Evolutionary conservation across 1,140 invertebrate genomes (phyloP), one percentile per base, ranked within the genome.

Genomic region (Oncopeltus fasciatus): DNA sequence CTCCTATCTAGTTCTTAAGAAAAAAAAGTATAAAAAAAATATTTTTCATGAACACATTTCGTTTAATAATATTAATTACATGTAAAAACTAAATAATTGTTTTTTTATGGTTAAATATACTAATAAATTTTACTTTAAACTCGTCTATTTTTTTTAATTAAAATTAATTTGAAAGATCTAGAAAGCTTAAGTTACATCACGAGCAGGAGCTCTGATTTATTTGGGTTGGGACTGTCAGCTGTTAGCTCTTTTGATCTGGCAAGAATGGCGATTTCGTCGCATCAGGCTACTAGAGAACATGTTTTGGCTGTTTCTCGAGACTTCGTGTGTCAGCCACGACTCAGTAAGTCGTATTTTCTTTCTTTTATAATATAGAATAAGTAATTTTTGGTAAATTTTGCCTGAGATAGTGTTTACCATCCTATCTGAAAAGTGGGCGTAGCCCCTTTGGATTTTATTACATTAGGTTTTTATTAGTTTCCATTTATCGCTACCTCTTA

Each of bases 121-220:
- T n/a, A n/a, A n/a, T n/a, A n/a, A n/a, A n/a, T n/a, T n/a, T n/a
- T n/a, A n/a, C n/a, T n/a, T n/a, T n/a, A n/a, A n/a, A n/a, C n/a
- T n/a, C n/a, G n/a, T n/a, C 97, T 96, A 83, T 94, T 98, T 77
- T 99, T 99, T 0, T 97, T 96, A 96, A 99, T 99, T 59, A 99
- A 78, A 28, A 99, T 76, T 28, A 99, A 95, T 92, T 99, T 38
- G 31, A 8, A 38, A 38, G 14, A 38, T 38, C 14, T 8, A 38
- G 31, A 14, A 38, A 38, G 31, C 31, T 14, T 38, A 38, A 14
- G 31, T 38, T 38, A n/a, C n/a, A n/a, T n/a, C 14, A 38, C 31
- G 5, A 8, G 14, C 5, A 38, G 14, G 31, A 38, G 31, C 5
- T 5, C 31, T 38, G 31, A 38, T 38, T 53, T 26, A 53, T 24